Base-by-base conservation (phyloP, 2,113 vertebrate species). In the Coreoperca whiteheadi region DNA sequence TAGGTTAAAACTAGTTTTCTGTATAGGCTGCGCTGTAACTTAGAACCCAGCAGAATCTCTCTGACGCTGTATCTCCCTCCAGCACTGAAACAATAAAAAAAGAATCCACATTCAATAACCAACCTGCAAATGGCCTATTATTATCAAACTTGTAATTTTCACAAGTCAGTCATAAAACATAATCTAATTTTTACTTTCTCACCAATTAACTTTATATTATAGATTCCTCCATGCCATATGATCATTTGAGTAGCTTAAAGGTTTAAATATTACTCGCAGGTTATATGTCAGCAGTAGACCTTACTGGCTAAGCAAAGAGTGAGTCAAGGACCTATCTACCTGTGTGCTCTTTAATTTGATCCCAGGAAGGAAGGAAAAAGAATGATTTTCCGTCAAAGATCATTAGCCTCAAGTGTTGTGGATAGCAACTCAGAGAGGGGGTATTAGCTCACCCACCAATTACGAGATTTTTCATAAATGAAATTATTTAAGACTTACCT, bases 141-240 rank as follows among this genome's bases (percentile, higher is more conserved):
- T 92, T 91, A 93, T 92, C 85, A 92, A 94, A 93, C 90, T 91
- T 93, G 88, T 93, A 92, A 92, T 93, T 93, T 95, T 93, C 91
- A 93, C 81, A 89, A 88, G 82, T 85, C 79, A 77, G 82, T 86
- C 88, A 90, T 94, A 84, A 94, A 94, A 91, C 82, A 87, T 91
- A 82, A 93, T 94, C 89, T 76, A 79, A 93, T 94, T 91, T 93
- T 86, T 89, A 89, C 86, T 93, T 92, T 90, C 85, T 89, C 86
- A 81, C 90, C 88, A 95, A 93, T 94, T 93, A 93, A 89, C 90
- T 94, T 92, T 90, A 88, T 89, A 93, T 91, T 89, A 90, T 75
- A 88, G 71, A 91, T 92, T 91, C 77, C 72, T 90, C 70, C 78
- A 74, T 85, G 83, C 88, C 88, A 89, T 91, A 84, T 88, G 82